Evolutionary conservation across 92 coral and sea anemone genomes (phyloP).

Genomic region (Galaxea fascicularis): DNA sequence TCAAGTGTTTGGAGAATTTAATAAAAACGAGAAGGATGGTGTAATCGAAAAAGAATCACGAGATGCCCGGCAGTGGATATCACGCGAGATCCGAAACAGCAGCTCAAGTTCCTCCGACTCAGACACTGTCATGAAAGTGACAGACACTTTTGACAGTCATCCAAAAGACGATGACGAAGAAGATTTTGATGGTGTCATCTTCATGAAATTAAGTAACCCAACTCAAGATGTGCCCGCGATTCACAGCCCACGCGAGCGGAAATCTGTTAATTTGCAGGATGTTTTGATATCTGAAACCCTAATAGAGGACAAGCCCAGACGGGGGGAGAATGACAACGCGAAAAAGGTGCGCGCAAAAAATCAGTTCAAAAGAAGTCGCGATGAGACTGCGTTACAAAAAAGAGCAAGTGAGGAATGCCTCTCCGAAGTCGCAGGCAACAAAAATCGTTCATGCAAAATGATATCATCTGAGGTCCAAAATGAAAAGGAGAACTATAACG

Average conservation of each 20-base stretch:
- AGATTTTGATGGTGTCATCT: constrained; percentile 25
- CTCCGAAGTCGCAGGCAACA: background rate
- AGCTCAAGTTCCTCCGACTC: constrained; percentile 31
- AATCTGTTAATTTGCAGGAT: constrained; percentile 23
- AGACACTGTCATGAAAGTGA: constrained; percentile 24
- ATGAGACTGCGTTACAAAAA: background rate
- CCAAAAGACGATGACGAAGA: constrained; percentile 16
- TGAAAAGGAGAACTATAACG: background rate
- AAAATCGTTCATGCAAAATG: constrained; percentile 13
- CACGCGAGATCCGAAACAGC: constrained; percentile 6
- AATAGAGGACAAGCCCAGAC: constrained; percentile 24
- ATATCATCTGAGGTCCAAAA: background rate
- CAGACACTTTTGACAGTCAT: constrained; percentile 21
- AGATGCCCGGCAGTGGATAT: background rate
- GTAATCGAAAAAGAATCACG: constrained; percentile 6
- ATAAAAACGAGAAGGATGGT: constrained; percentile 23
- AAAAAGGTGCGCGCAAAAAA: constrained; percentile 2
- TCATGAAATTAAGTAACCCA: constrained; percentile 24
- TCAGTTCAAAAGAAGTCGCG: background rate
- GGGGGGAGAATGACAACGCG: background rate
- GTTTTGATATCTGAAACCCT: constrained; percentile 45
- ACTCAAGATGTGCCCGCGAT: background rate
- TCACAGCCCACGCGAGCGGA: constrained; percentile 25
- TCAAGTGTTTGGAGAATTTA: constrained; percentile 29
- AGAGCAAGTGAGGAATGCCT: background rate